phyloP scores from a whole-genome alignment of 2,797 vertebrate species.

The Sebastes kiyomatsui region DNA sequence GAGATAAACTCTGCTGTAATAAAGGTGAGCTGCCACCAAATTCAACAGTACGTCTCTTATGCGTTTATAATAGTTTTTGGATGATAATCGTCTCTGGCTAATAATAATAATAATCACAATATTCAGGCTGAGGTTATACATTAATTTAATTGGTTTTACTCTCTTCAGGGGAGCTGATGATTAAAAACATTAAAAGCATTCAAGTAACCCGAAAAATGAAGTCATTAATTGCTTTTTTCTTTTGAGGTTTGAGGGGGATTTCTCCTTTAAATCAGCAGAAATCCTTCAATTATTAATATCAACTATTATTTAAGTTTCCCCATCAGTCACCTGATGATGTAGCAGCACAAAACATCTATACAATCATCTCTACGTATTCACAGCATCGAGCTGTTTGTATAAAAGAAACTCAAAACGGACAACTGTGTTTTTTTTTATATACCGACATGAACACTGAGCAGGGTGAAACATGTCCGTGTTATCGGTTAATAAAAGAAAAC shows the following conservation, averaged over 20 bases:
- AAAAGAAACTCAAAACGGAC: not conserved
- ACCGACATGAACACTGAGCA: not conserved
- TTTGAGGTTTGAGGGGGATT: not conserved
- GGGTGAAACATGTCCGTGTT: not conserved
- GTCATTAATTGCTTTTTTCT: too few relatives aligned
- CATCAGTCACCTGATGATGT: not conserved
- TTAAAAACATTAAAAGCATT: too few relatives aligned
- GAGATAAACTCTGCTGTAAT: not conserved
- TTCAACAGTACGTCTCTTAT: not conserved
- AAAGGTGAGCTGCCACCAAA: not conserved
- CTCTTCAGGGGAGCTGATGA: not conserved
- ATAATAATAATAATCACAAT: not conserved
- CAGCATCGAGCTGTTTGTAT: not conserved
- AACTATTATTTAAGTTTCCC: not conserved
- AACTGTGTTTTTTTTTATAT: not conserved
- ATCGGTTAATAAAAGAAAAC: not conserved
- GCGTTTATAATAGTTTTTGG: not conserved
- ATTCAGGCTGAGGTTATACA: not conserved
- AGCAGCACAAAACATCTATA: constrained; percentile 2
- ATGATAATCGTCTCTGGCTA: not conserved
- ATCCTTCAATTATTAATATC: not conserved
- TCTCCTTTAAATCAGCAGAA: not conserved
- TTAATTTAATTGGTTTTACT: not conserved
- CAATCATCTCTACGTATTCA: not conserved
- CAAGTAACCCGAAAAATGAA: too few relatives aligned